Evolutionary conservation across 2,888 invertebrate species (phyloP), one percentile per base, ranked within the genome.

Genomic region (Leucophenga montana): DNA sequence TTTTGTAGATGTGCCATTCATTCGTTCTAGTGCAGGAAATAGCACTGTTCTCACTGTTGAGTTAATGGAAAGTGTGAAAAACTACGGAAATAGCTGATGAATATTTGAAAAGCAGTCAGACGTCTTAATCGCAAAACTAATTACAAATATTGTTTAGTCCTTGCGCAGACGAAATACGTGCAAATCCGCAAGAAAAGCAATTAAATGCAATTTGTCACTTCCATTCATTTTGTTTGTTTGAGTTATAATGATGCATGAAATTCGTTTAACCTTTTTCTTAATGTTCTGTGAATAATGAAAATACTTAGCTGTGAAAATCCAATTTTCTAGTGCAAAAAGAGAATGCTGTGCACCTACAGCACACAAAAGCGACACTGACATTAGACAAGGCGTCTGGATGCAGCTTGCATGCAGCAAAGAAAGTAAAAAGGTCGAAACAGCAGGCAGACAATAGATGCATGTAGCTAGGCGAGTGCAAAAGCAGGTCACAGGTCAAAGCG

Each of bases 1-100:
- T 16, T 13, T 18, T 14, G 22, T 20, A n/a, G 31, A 62, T 11
- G 16, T 39, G 62, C 18, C 44, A 82, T 83, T 82, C 78, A 78
- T 78, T 80, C 82, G 83, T 78, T 82, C 83, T 80, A 80, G 84
- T 82, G 80, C 75, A 78, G 82, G 78, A 82, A 80, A 83, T 59
- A 14, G 13, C 18, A 59, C 8, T 31, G 31, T 59, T 59, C 27
- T 14, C 20, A 9, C 22, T 11, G 59, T 48, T 57, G 14, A n/a
- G 13, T 59, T 48, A 68, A 54, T 64, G 56, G 27, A 65, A 69
- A 31, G 69, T 69, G 69, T 69, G 11, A 20, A 46, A 22, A 48
- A n/a, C 20, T 44, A 44, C 6, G 14, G 8, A 59, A n/a, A 50
- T 31, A 59, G 59, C 20, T 18, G 54, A 54, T 4, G 27, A 50